Percentiles rank a stretch among this genome's conserved stretches.
Evolutionary conservation across 2,888 invertebrate genomes (phyloP).

Genomic region (Meteorus colon): DNA sequence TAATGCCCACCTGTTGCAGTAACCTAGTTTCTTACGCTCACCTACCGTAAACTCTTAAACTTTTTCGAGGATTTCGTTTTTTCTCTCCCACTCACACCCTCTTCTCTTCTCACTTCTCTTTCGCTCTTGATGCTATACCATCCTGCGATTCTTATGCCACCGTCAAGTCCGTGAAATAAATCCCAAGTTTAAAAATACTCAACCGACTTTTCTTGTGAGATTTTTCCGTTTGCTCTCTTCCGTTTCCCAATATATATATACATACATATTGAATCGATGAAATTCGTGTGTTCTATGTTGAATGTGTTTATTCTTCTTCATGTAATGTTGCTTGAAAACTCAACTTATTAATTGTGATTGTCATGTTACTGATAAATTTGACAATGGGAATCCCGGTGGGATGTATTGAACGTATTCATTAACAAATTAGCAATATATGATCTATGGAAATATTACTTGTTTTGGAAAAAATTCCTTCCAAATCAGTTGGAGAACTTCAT

Average conservation of each 20-base stretch:
- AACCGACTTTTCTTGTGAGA: not conserved
- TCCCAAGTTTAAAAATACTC: constrained; percentile 19
- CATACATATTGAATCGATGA: not conserved
- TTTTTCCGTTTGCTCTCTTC: not conserved
- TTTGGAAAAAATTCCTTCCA: too few species aligned
- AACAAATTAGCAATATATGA: too few species aligned
- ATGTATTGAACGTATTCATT: too few species aligned
- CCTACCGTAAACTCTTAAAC: constrained; percentile 66
- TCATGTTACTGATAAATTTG: too few species aligned
- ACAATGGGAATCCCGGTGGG: too few species aligned
- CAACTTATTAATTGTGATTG: too few species aligned
- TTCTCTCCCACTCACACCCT: constrained; percentile 3
- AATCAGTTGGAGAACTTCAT: too few species aligned
- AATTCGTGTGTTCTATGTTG: not conserved
- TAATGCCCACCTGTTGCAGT: constrained; percentile 70
- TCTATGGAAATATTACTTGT: too few species aligned
- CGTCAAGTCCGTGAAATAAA: constrained; percentile 35
- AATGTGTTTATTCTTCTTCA: too few species aligned
- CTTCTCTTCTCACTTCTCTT: constrained; percentile 39
- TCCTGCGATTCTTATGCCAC: constrained; percentile 36
- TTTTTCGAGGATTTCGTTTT: constrained; percentile 56
- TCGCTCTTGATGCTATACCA: constrained; percentile 13
- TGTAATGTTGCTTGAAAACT: too few species aligned
- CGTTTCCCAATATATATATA: not conserved
- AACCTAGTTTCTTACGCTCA: constrained; percentile 68